Evolutionary conservation across 2,888 invertebrate species (phyloP).

Genomic region (Notocelia uddmanniana): DNA sequence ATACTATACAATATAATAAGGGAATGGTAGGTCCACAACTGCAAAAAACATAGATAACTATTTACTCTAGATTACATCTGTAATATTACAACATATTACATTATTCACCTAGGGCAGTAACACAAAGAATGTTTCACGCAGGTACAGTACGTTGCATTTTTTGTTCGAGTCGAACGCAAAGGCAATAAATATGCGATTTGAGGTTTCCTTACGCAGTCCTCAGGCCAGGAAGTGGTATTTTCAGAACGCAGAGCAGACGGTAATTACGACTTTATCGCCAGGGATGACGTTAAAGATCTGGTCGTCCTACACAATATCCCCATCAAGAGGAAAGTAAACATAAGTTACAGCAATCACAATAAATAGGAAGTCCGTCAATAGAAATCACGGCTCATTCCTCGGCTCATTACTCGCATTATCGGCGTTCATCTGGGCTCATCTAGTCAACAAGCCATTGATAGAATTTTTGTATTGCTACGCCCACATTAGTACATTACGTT

Average conservation of each 20-base stretch:
- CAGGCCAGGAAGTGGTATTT: neutral
- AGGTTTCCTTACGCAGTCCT: neutral
- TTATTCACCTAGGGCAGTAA: neutral
- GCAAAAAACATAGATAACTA: too few relatives aligned
- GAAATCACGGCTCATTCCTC: constrained; percentile 3
- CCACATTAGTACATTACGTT: constrained; percentile 23
- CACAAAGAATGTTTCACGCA: neutral
- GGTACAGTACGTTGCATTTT: too few relatives aligned
- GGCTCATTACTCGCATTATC: constrained; percentile 20
- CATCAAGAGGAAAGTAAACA: constrained; percentile 1
- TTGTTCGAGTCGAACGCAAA: neutral
- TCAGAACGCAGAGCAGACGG: neutral
- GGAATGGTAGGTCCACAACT: too few relatives aligned
- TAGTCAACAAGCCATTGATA: constrained; percentile 41
- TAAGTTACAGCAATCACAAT: constrained; percentile 13
- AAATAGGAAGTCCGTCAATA: constrained; percentile 32
- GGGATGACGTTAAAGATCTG: neutral
- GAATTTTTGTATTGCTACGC: constrained; percentile 35
- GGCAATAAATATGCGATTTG: neutral
- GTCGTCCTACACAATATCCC: neutral
- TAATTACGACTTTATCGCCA: neutral
- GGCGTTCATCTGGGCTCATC: constrained; percentile 36
- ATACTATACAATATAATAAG: too few relatives aligned
- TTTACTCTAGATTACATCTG: too few relatives aligned
- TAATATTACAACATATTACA: too few relatives aligned